Conservation (phyloP, 2,888 invertebrate genomes). For the Nephrotoma guestfalica region DNA sequence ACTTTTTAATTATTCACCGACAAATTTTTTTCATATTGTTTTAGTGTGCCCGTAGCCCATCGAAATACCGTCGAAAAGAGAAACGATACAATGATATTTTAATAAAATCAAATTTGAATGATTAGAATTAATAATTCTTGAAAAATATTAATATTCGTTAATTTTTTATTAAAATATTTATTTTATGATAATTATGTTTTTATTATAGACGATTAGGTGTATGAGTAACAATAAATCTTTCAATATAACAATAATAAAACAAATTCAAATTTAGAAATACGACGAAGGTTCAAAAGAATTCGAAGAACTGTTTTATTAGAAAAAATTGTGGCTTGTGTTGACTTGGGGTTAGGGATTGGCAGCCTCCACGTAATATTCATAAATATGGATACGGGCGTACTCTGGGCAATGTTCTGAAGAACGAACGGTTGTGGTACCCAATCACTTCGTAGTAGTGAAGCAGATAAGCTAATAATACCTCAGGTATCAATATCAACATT, state of each 20-base stretch:
- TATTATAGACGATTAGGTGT: not conserved
- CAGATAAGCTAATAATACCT: too few relatives aligned
- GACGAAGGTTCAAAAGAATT: not conserved
- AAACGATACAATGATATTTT: not conserved
- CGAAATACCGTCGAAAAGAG: not conserved
- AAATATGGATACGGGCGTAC: too few relatives aligned
- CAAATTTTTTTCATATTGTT: not conserved
- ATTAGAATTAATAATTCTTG: not conserved
- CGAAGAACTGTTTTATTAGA: not conserved
- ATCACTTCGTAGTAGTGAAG: too few relatives aligned
- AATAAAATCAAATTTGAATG: not conserved
- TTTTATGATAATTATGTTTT: not conserved
- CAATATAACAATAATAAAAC: not conserved
- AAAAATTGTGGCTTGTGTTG: not conserved
- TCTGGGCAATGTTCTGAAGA: too few relatives aligned
- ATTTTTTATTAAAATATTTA: not conserved
- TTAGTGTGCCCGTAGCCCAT: not conserved
- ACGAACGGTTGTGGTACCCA: too few relatives aligned
- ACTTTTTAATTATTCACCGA: not conserved
- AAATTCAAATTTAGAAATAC: not conserved
- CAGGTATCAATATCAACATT: too few relatives aligned
- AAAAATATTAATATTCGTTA: not conserved
- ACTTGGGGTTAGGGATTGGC: too few relatives aligned
- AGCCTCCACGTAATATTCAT: too few relatives aligned
- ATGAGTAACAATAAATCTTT: not conserved